Evolutionary conservation across 1,140 invertebrate species (phyloP), one percentile per base, ranked within the genome.

Genomic region (Orius insidiosus): DNA sequence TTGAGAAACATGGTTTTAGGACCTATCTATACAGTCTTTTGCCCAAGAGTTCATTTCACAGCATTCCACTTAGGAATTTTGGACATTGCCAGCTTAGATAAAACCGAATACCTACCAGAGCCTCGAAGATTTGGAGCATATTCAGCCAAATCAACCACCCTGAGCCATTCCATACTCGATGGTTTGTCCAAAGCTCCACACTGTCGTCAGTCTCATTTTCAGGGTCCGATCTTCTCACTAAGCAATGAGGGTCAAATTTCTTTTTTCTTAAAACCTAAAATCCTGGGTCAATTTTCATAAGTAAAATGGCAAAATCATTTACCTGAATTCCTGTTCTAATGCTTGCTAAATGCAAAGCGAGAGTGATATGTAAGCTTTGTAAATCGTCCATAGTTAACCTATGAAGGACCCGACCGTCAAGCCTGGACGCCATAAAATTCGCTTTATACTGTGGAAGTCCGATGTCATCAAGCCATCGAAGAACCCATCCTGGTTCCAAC

Each of bases 81-180:
- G n/a, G 7, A 33, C n/a, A 7, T 33, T 33, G 7, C 32, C n/a
- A n/a, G n/a, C n/a, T n/a, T n/a, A n/a, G n/a, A n/a, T n/a, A n/a
- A n/a, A 11, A 24, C 37, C 35, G n/a, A n/a, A n/a, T n/a, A n/a
- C n/a, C n/a, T 44, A 74, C 76, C 80, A 44, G 84, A 86, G 2
- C 94, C 93, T 32, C 92, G 67, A 50, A 97, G 68, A 67, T 96
- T 96, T 1, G 93, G 89, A 18, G 92, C 89, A 67, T 98, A 98
- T 61, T 98, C 95, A 0, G 92, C 86, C 11, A 99, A 67, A 68
- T 98, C 95, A 11, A 97, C 92, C 37, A 84, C 81, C 52, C 88
- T 70, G 6, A 98, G 68, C 95, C 95, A 99, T 66, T 98, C 93
- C 90, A 98, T 97, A 97, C 90, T 47, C 89, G 66, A 55, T 83